Percentiles rank a stretch among this genome's conserved stretches.
These are phyloP conservation scores for Myotis pilosus DNA, from an alignment of 2,797 vertebrate species.

Conservation along the genomic window DNA sequence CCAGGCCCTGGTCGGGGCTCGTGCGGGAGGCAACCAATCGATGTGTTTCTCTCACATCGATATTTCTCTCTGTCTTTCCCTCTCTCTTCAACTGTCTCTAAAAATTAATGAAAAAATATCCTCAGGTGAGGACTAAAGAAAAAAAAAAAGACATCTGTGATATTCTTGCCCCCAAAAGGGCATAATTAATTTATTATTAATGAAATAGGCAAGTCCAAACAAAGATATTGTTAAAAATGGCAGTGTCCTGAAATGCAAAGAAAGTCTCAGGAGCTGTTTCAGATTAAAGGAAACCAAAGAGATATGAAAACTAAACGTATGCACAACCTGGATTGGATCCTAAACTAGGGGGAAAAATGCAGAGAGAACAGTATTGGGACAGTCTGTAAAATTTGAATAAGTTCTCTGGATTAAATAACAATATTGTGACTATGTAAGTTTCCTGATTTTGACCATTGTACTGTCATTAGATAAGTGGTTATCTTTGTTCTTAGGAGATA, in stretches of 20 bases:
- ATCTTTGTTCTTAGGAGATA: slow-evolving; percentile 25
- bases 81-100: too few species aligned
- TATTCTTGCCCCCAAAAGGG: neutral
- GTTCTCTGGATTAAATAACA: neutral
- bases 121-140: too few species aligned
- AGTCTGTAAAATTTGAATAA: neutral
- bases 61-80: too few species aligned
- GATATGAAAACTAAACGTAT: neutral
- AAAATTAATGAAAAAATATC: too few species aligned
- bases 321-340: neutral
- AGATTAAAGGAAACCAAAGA: slow-evolving; percentile 13
- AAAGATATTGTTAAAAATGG: slow-evolving; percentile 34
- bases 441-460: slow-evolving; percentile 5
- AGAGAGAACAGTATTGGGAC: neutral
- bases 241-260: neutral
- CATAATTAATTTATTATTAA: neutral
- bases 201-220: neutral
- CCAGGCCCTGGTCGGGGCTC: too few species aligned
- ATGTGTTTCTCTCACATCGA: too few species aligned
- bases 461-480: neutral
- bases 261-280: neutral
- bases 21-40: too few species aligned
- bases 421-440: neutral
- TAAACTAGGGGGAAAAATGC: neutral
- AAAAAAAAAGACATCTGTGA: neutral